Base-by-base conservation (phyloP, 2,113 vertebrate species). In the Grus americana region DNA sequence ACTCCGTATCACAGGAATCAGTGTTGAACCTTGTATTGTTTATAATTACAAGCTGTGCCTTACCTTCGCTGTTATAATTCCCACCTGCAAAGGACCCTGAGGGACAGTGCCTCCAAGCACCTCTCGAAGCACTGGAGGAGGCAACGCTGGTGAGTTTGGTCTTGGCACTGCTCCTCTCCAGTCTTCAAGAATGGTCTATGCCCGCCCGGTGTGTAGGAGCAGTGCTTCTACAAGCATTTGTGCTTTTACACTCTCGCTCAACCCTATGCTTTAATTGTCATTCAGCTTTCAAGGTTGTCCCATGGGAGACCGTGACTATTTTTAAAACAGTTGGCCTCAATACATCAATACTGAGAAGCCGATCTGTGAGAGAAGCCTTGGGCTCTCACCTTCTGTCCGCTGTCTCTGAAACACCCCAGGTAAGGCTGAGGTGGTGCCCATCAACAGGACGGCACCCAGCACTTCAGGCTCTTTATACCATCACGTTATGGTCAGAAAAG, bases 121-220 rank as follows among this genome's bases (percentile, higher is more conserved):
- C 29, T 54, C 73, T 24, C 5, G 0, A 34, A 20, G 36, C 5
- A 3, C 17, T 15, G 36, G 36, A 91, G 44, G 38, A n/a, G 67
- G 38, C 34, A 38, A 24, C 2, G 4, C 34, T 46, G 67, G 8
- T 12, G 52, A 14, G 3, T 50, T 34, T 34, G 57, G 17, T 38
- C 58, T 30, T 27, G 4, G 30, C 36, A 27, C 15, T 34, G 23
- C 44, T 73, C 36, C 59, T 66, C 34, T 59, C 38, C 22, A 34
- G 18, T 4, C 44, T 36, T n/a, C 34, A 30, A 1, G 22, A 44
- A 22, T 2, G 32, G 22, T 3, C 0, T 15, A 3, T 5, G 15
- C 32, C 32, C 19, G 49, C 6, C 40, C 38, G 21, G 4, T 17
- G 44, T 26, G 40, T 20, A 40, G 36, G 42, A 38, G 49, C 24